These are phyloP conservation scores for Platygyra sinensis DNA, from an alignment of 64 coral and sea anemone species.

Conservation along the genomic window DNA sequence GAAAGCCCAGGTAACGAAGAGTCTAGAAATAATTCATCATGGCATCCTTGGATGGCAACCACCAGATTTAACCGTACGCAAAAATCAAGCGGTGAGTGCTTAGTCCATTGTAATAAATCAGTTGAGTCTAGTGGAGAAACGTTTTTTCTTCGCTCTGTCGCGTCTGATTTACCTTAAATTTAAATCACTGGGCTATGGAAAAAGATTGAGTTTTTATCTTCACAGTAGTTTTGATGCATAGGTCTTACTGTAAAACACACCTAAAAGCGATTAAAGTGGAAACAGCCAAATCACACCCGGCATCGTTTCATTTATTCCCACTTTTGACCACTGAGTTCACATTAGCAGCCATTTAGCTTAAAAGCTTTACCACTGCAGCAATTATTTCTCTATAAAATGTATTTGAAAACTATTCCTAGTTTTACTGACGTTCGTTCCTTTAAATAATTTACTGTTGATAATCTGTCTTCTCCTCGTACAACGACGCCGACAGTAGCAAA, in stretches of 20 bases:
- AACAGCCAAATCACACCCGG: background rate
- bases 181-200: background rate
- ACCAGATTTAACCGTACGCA: conserved; percentile 88
- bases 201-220: background rate
- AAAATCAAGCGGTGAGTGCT: conserved; percentile 73
- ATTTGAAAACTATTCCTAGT: background rate
- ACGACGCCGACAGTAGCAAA: background rate
- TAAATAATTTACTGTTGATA: conserved; percentile 31
- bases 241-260: conserved; percentile 5
- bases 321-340: conserved; percentile 17
- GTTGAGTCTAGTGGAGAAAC: background rate
- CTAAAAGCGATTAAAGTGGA: conserved; percentile 24
- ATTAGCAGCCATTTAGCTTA: conserved; percentile 68
- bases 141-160: background rate
- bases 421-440: background rate
- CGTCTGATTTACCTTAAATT: background rate
- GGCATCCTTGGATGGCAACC: conserved; percentile 99
- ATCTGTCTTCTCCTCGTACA: background rate
- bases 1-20: conserved; percentile 54
- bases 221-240: background rate
- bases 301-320: conserved; percentile 17
- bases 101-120: conserved; percentile 3
- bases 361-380: conserved; percentile 39
- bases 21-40: conserved; percentile 59
- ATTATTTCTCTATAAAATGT: conserved; percentile 70